phyloP scores from a whole-genome alignment of 2,797 vertebrate species.

The Intellagama lesueurii region DNA sequence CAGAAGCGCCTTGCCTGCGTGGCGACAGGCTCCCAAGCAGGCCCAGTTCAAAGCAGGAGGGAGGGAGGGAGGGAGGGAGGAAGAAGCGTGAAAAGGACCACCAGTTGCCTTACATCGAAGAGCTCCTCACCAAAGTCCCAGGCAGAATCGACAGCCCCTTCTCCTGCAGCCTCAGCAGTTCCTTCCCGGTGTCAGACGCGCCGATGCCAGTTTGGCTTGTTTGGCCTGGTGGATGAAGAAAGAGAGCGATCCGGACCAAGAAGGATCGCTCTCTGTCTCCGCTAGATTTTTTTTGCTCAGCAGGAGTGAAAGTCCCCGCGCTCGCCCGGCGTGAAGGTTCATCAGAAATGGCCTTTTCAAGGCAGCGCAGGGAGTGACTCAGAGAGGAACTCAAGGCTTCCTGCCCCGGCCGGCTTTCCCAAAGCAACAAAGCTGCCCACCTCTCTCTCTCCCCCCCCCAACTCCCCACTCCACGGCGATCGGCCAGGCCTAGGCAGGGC shows the following conservation, averaged over 20 bases:
- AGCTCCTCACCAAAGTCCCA: constrained; percentile 12
- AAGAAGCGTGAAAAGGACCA: not conserved
- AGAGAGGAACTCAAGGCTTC: constrained; percentile 74
- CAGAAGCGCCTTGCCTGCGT: not conserved
- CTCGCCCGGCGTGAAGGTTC: constrained; percentile 32
- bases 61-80: not conserved
- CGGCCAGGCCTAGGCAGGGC: not conserved
- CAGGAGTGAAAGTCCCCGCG: not conserved
- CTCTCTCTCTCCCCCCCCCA: not conserved
- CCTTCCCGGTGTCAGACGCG: not conserved
- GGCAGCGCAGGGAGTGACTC: constrained; percentile 76
- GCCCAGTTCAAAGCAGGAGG: not conserved
- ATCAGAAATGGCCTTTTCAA: constrained; percentile 65
- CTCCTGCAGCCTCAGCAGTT: not conserved
- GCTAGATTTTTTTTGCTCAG: not conserved
- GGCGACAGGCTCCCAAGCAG: not conserved
- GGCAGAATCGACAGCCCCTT: not conserved
- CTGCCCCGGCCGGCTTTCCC: constrained; percentile 57
- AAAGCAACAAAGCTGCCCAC: not conserved
- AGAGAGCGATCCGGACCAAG: not conserved
- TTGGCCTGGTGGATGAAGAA: not conserved
- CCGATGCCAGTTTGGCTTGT: not conserved
- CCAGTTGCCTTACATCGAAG: not conserved
- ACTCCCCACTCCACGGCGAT: not conserved
- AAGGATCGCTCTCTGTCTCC: not conserved